Percentiles rank a stretch among this genome's conserved stretches.
phyloP scores from a whole-genome alignment of 2,888 invertebrate genomes.

The Calliscelio sp. region DNA sequence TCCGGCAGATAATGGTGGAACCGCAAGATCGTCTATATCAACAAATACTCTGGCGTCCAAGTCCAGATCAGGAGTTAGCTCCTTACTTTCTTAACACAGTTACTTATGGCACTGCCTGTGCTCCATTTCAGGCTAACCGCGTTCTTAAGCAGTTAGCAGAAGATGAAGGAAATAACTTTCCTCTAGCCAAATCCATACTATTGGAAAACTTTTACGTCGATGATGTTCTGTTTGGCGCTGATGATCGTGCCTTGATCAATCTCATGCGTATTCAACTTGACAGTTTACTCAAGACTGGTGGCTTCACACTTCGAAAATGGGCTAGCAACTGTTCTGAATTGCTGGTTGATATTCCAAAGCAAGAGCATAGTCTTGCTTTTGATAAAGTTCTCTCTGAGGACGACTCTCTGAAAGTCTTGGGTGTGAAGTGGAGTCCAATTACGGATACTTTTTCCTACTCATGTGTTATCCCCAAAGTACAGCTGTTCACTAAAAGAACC shows the following conservation, averaged over 20 bases:
- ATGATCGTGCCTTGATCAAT: background rate
- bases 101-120: constrained; percentile 37
- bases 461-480: too few species aligned
- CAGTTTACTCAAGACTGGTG: background rate
- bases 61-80: background rate
- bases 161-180: constrained; percentile 16
- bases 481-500: too few species aligned
- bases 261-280: background rate
- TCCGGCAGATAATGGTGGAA: constrained; percentile 42
- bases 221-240: constrained; percentile 8
- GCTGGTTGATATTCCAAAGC: too few species aligned
- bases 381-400: too few species aligned
- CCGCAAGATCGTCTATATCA: constrained; percentile 6
- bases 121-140: constrained; percentile 8
- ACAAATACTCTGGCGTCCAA: constrained; percentile 25
- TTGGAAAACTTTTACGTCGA: constrained; percentile 10
- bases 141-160: constrained; percentile 5
- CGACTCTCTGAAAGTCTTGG: too few species aligned
- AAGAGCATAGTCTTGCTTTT: too few species aligned
- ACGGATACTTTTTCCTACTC: too few species aligned
- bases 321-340: too few species aligned
- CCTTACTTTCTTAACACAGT: constrained; percentile 26
- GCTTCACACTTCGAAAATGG: too few species aligned
- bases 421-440: too few species aligned
- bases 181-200: background rate